These are phyloP conservation scores for Macroramphosus scolopax DNA, from an alignment of 2,797 vertebrate genomes.

Conservation along the genomic window DNA sequence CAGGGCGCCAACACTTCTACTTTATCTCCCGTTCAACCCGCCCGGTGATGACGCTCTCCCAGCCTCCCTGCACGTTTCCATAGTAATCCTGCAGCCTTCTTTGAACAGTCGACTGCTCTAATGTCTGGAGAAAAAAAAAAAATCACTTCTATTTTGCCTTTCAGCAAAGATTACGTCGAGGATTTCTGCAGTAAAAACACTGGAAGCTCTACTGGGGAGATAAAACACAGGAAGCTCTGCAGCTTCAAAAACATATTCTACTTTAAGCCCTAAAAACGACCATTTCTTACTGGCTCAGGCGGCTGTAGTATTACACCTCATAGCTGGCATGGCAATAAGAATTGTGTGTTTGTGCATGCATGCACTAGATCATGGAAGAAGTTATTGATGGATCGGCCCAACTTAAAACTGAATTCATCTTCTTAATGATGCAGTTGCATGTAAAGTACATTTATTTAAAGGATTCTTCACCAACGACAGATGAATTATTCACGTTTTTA, in stretches of 20 bases:
- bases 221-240: slow-evolving; percentile 7
- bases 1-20: slow-evolving; percentile 27
- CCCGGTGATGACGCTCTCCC: slow-evolving; percentile 20
- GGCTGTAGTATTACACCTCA: not conserved
- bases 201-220: slow-evolving; percentile 1
- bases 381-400: no score
- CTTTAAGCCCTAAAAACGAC: slow-evolving; percentile 3
- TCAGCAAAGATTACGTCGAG: slow-evolving; percentile 15
- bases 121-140: slow-evolving; percentile 31
- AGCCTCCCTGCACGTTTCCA: slow-evolving; percentile 31
- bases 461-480: no score
- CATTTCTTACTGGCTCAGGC: slow-evolving; percentile 9
- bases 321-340: slow-evolving; percentile 7
- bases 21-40: slow-evolving; percentile 30
- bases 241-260: not conserved
- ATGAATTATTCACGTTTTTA: no score
- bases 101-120: slow-evolving; percentile 26
- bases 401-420: no score
- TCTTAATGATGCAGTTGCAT: no score
- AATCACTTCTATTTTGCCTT: slow-evolving; percentile 23
- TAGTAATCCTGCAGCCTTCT: slow-evolving; percentile 41
- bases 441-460: no score
- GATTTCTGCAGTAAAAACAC: slow-evolving; percentile 14
- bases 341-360: no score
- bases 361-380: no score